These are phyloP conservation scores for Semotilus atromaculatus DNA, from an alignment of 2,797 vertebrate species.

Conservation along the genomic window DNA sequence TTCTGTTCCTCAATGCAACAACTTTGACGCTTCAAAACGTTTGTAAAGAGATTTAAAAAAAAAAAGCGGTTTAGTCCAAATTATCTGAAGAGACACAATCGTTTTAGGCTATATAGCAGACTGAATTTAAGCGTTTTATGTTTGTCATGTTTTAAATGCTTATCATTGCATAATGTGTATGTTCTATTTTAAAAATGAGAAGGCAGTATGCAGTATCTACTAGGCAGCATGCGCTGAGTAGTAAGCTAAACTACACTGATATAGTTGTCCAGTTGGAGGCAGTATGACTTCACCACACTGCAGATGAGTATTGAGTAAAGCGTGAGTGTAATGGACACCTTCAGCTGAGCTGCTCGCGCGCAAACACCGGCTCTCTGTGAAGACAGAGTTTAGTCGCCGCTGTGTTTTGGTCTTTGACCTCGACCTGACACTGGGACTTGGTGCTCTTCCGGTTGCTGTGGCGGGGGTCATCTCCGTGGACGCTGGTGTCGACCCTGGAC, in stretches of 20 bases:
- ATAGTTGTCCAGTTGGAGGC: slow-evolving; percentile 26
- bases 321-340: background rate
- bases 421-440: slow-evolving; percentile 58
- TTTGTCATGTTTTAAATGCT: background rate
- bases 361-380: slow-evolving; percentile 70
- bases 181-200: background rate
- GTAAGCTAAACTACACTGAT: background rate
- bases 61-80: no score
- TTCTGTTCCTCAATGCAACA: no score
- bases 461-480: slow-evolving; percentile 70
- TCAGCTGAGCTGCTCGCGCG: slow-evolving; percentile 74
- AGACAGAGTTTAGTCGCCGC: slow-evolving; percentile 70
- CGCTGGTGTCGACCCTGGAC: slow-evolving; percentile 85
- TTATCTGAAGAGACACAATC: no score
- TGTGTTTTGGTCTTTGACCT: slow-evolving; percentile 68
- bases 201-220: slow-evolving; percentile 4
- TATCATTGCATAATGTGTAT: background rate
- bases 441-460: slow-evolving; percentile 75
- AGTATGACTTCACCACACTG: background rate
- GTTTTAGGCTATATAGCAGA: no score
- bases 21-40: no score
- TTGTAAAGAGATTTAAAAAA: no score
- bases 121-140: background rate
- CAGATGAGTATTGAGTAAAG: background rate
- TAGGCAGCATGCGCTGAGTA: background rate